A percentile compares a stretch with the other conserved stretches of the same genome.
phyloP scores from a whole-genome alignment of 2,888 invertebrate genomes.

The Tetranychus truncatus region DNA sequence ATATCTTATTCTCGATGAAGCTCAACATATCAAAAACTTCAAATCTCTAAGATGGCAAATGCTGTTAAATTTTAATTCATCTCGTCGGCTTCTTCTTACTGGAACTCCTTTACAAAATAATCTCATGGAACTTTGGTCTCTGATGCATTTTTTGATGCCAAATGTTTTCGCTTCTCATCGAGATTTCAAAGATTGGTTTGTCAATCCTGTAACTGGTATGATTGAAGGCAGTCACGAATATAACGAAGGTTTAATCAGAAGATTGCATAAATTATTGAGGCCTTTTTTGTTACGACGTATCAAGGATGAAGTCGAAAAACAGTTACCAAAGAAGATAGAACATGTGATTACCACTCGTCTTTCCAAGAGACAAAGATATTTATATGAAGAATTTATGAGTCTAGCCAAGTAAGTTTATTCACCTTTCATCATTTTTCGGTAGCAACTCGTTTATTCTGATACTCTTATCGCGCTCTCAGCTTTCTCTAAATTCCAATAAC shows the following conservation, averaged over 20 bases:
- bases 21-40: slow-evolving; percentile 98
- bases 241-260: slow-evolving; percentile 67
- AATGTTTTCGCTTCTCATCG: slow-evolving; percentile 86
- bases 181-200: slow-evolving; percentile 50
- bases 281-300: slow-evolving; percentile 79
- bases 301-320: slow-evolving; percentile 87
- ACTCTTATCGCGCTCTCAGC: too few species aligned
- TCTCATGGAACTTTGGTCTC: slow-evolving; percentile 87
- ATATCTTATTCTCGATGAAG: slow-evolving; percentile 38
- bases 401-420: slow-evolving; percentile 55
- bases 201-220: slow-evolving; percentile 88
- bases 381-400: slow-evolving; percentile 99
- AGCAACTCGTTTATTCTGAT: too few species aligned
- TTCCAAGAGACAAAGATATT: slow-evolving; percentile 81
- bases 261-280: slow-evolving; percentile 76
- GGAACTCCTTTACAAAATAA: slow-evolving; percentile 91
- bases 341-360: slow-evolving; percentile 81
- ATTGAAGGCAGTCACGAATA: slow-evolving; percentile 79
- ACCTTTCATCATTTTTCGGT: not conserved
- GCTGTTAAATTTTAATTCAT: slow-evolving; percentile 77
- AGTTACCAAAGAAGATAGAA: slow-evolving; percentile 90
- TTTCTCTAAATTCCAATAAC: not conserved
- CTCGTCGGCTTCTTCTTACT: slow-evolving; percentile 69
- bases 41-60: slow-evolving; percentile 97
- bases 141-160: slow-evolving; percentile 97